Percentiles rank a stretch among this genome's conserved stretches.
phyloP scores from a whole-genome alignment of 1,140 invertebrate genomes.

The Lerema accius region DNA sequence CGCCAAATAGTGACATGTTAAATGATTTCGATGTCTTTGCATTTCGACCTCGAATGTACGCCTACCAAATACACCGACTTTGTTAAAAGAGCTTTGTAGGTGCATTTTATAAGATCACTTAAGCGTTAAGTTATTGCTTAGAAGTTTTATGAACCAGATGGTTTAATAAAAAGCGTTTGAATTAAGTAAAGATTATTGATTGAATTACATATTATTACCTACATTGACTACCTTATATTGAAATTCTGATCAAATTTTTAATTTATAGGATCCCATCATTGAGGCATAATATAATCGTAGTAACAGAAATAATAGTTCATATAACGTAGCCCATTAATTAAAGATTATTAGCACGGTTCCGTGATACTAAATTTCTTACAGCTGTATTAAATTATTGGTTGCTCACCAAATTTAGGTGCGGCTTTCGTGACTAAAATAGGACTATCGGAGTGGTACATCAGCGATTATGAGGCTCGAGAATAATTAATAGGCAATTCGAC shows the following conservation, averaged over 20 bases:
- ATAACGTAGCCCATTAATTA: too few relatives aligned
- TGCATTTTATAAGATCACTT: slow-evolving; percentile 19
- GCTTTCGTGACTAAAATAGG: slow-evolving; percentile 22
- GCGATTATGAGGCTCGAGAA: slow-evolving; percentile 20
- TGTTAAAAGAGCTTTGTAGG: slow-evolving; percentile 20
- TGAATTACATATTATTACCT: too few relatives aligned
- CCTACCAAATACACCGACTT: slow-evolving; percentile 41
- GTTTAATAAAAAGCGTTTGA: too few relatives aligned
- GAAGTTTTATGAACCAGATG: too few relatives aligned
- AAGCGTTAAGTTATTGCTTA: too few relatives aligned
- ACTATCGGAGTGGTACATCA: slow-evolving; percentile 25
- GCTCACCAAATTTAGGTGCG: slow-evolving; percentile 7
- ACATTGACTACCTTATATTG: too few relatives aligned
- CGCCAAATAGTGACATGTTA: slow-evolving; percentile 39
- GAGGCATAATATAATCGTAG: too few relatives aligned
- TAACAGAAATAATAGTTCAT: too few relatives aligned
- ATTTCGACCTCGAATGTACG: slow-evolving; percentile 68
- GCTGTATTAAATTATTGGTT: not conserved
- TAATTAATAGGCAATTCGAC: slow-evolving; percentile 18
- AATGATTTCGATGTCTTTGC: slow-evolving; percentile 42
- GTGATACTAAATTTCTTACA: not conserved
- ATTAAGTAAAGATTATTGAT: too few relatives aligned
- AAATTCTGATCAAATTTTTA: too few relatives aligned
- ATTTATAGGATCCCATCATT: too few relatives aligned
- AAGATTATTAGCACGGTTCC: slow-evolving; percentile 9